Conservation (phyloP, 2,888 invertebrate genomes). For the Acrobasis suavella region DNA sequence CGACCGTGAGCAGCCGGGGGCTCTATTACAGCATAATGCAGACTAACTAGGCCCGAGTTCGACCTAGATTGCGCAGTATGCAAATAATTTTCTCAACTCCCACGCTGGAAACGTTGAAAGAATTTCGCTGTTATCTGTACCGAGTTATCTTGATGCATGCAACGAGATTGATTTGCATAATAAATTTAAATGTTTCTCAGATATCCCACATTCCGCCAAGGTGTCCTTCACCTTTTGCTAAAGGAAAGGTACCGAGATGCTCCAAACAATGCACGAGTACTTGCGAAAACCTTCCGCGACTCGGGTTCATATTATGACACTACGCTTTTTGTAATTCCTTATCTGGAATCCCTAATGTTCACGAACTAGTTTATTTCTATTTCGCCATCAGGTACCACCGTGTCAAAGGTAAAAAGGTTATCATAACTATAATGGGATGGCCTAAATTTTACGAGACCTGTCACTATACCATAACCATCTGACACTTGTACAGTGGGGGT, state of each 20-base stretch:
- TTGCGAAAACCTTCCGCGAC: constrained; percentile 65
- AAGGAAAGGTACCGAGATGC: constrained; percentile 62
- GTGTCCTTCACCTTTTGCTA: constrained; percentile 73
- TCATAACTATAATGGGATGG: constrained; percentile 52
- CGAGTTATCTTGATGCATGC: constrained; percentile 40
- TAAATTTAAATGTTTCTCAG: constrained; percentile 47
- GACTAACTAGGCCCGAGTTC: constrained; percentile 55
- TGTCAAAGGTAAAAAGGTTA: constrained; percentile 72
- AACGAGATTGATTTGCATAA: constrained; percentile 54
- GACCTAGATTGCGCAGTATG: constrained; percentile 59
- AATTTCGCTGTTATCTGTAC: constrained; percentile 9
- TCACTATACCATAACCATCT: constrained; percentile 19
- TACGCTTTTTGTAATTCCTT: constrained; percentile 67
- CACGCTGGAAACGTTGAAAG: constrained; percentile 31
- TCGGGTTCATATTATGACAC: constrained; percentile 64
- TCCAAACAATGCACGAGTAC: constrained; percentile 59
- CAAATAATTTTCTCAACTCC: constrained; percentile 52
- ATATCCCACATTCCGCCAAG: constrained; percentile 56
- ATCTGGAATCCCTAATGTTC: constrained; percentile 67
- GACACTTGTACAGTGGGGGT: constrained; percentile 21
- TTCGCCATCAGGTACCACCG: constrained; percentile 55
- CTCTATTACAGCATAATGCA: constrained; percentile 67
- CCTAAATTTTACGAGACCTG: constrained; percentile 36
- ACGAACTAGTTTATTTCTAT: constrained; percentile 60
- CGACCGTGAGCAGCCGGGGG: constrained; percentile 64